Evolutionary conservation across 2,113 vertebrate genomes (phyloP).

Genomic region (Oncorhynchus masou): DNA sequence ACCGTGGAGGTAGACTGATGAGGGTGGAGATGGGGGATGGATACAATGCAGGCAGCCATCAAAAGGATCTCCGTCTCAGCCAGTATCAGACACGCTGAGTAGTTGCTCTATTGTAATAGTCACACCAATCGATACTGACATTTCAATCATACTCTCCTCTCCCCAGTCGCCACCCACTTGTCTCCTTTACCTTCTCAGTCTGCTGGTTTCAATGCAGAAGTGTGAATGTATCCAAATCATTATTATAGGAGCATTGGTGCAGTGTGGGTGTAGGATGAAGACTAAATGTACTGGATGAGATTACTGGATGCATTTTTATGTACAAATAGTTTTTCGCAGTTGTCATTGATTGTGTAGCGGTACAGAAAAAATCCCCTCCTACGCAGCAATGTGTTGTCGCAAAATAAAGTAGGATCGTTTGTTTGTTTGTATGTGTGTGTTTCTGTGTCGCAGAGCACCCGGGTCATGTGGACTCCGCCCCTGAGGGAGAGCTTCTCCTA

Average conservation of each 20-base stretch:
- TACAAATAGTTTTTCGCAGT: background rate
- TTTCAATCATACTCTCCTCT: conserved; percentile 14
- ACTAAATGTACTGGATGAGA: background rate
- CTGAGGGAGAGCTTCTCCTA: conserved; percentile 16
- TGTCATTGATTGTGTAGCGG: background rate
- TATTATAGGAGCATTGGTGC: conserved; percentile 83
- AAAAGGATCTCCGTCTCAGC: conserved; percentile 34
- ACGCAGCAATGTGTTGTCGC: background rate
- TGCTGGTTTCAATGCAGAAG: background rate
- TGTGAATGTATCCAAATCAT: background rate
- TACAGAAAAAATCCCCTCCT: background rate
- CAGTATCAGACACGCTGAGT: conserved; percentile 10
- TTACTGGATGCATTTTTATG: background rate
- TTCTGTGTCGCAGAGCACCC: background rate
- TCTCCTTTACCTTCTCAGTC: background rate
- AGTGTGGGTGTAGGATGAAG: conserved; percentile 82
- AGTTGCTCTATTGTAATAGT: conserved; percentile 2
- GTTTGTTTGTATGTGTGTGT: background rate
- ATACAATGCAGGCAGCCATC: conserved; percentile 11
- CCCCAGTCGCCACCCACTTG: background rate
- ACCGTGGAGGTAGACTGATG: conserved; percentile 6
- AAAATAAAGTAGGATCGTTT: background rate
- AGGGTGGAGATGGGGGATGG: conserved; percentile 7
- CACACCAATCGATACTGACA: conserved; percentile 23
- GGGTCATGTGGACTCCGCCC: conserved; percentile 11